These are phyloP conservation scores for Triplophysa bombifrons DNA, from an alignment of 2,797 vertebrate genomes.

Conservation along the genomic window DNA sequence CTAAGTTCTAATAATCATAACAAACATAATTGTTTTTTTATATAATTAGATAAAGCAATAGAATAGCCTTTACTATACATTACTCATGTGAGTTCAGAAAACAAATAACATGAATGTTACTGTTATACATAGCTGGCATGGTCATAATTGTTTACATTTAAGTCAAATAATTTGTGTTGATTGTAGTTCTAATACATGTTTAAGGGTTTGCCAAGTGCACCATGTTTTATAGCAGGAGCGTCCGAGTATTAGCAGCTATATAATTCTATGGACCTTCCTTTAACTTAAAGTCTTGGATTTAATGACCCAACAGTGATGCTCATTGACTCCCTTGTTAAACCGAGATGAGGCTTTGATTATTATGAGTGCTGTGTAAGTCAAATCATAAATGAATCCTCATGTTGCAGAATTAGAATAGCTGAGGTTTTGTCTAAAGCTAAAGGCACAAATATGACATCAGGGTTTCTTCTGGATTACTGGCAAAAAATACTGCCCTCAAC, in stretches of 20 bases:
- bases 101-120: neutral
- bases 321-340: neutral
- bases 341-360: neutral
- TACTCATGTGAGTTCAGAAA: neutral
- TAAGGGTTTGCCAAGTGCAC: neutral
- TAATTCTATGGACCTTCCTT: neutral
- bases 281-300: neutral
- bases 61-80: no score
- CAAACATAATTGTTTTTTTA: no score
- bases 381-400: constrained; percentile 4
- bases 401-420: constrained; percentile 8
- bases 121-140: no score
- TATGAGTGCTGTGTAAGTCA: constrained; percentile 2
- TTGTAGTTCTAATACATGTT: neutral
- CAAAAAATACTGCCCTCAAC: constrained; percentile 54
- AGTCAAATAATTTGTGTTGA: neutral
- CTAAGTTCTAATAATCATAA: no score
- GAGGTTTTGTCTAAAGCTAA: constrained; percentile 47
- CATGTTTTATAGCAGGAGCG: neutral
- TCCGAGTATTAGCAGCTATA: neutral
- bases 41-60: no score
- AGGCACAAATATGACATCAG: constrained; percentile 54
- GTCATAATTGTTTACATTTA: no score
- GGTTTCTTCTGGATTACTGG: constrained; percentile 54
- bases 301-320: neutral